A percentile compares a stretch with the other conserved stretches of the same genome.
Evolutionary conservation across 2,113 vertebrate species (phyloP).

Genomic region (Haliaeetus leucogaster): DNA sequence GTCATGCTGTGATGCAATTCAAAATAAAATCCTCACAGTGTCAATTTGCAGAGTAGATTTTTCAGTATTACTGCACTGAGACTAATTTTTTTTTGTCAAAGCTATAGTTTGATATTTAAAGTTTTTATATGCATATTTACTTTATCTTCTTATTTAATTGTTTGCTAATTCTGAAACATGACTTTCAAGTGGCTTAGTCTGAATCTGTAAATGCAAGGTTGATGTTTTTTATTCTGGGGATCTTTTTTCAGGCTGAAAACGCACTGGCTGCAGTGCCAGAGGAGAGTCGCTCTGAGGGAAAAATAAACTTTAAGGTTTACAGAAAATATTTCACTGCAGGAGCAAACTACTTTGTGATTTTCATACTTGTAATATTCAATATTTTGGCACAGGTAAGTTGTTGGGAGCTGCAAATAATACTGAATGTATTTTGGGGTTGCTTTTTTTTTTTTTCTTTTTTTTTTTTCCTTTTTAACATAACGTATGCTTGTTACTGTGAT

Average conservation of each 20-base stretch:
- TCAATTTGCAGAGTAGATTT: neutral
- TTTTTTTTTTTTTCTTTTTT: fast-evolving
- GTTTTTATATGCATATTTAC: neutral
- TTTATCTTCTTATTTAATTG: slow-evolving; percentile 3
- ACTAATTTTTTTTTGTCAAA: neutral
- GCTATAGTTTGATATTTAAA: neutral
- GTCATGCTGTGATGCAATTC: neutral
- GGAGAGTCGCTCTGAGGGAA: slow-evolving; percentile 86
- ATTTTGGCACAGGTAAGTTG: slow-evolving; percentile 82
- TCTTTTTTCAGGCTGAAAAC: slow-evolving; percentile 74
- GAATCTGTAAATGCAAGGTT: neutral
- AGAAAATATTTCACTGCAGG: slow-evolving; percentile 87
- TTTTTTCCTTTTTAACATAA: neutral
- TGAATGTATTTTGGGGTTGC: neutral
- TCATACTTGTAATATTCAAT: slow-evolving; percentile 77
- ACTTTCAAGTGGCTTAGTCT: neutral
- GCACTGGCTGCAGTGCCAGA: slow-evolving; percentile 71
- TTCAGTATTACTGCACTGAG: neutral
- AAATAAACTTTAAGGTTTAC: slow-evolving; percentile 79
- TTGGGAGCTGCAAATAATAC: neutral
- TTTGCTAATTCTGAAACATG: neutral
- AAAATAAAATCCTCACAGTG: neutral
- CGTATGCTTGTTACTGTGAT: neutral
- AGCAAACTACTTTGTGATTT: slow-evolving; percentile 71
- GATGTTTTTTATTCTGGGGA: neutral